Percentiles rank a stretch among this genome's conserved stretches.
phyloP scores from a whole-genome alignment of 2,113 vertebrate species.

The Pluvialis apricaria region DNA sequence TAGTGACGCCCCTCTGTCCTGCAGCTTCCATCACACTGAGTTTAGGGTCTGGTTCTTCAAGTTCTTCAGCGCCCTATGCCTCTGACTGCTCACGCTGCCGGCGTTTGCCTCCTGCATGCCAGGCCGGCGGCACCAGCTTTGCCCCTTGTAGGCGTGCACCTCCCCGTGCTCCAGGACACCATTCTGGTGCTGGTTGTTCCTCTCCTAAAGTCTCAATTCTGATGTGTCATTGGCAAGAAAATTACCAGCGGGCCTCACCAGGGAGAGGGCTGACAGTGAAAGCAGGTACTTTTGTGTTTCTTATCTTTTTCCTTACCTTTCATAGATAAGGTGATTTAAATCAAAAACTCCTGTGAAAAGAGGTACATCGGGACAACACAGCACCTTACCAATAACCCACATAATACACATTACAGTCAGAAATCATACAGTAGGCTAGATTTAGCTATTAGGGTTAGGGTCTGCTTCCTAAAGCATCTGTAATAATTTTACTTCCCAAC shows the following conservation, averaged over 20 bases:
- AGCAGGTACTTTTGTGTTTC: background rate
- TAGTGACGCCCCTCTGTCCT: background rate
- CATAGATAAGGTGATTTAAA: background rate
- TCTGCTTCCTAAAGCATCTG: background rate
- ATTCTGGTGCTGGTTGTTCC: background rate
- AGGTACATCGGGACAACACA: background rate
- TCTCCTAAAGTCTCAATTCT: background rate
- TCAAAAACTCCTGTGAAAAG: background rate
- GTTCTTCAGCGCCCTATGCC: background rate
- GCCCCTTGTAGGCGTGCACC: too few relatives aligned
- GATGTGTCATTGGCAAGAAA: background rate
- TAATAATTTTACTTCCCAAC: background rate
- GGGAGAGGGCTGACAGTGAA: background rate
- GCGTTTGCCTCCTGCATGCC: background rate
- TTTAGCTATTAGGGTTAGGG: background rate
- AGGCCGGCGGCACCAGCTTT: background rate
- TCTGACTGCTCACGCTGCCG: background rate
- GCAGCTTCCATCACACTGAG: background rate
- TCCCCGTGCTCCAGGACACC: fast-evolving
- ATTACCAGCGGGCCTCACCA: background rate
- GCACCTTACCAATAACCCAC: background rate
- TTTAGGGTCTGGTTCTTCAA: background rate
- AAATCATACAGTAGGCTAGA: background rate
- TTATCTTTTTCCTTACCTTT: background rate
- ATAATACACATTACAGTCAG: background rate